A percentile compares a stretch with the other conserved stretches of the same genome.
phyloP scores from a whole-genome alignment of 23 tunicate genomes.

The Corella eumyota region DNA sequence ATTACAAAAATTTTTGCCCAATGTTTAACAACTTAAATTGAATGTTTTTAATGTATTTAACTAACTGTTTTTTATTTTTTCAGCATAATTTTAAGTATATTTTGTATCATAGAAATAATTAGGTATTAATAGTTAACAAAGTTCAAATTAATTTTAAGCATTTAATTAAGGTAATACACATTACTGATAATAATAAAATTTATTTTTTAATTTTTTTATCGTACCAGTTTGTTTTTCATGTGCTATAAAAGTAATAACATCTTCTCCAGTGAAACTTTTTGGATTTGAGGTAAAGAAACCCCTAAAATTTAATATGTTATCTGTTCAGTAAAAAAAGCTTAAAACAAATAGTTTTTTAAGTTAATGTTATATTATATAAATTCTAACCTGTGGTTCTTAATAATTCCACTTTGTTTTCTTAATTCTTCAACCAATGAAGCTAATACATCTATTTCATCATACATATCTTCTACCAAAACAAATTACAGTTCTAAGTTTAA shows the following conservation, averaged over 20 bases:
- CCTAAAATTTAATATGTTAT: slow-evolving; percentile 5
- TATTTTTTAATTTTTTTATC: neutral
- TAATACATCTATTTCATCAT: slow-evolving; percentile 45
- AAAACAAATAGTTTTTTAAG: neutral
- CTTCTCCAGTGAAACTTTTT: slow-evolving; percentile 23
- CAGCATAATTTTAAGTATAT: too few relatives aligned
- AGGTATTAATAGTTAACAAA: too few relatives aligned
- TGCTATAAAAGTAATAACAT: slow-evolving; percentile 19
- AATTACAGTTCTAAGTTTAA: too few relatives aligned
- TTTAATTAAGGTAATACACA: neutral
- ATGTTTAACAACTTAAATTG: too few relatives aligned
- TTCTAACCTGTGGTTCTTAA: slow-evolving; percentile 44
- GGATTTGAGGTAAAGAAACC: slow-evolving; percentile 8
- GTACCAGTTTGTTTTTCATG: slow-evolving; percentile 8
- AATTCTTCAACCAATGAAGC: slow-evolving; percentile 50
- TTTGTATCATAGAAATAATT: too few relatives aligned
- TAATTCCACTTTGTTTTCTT: slow-evolving; percentile 22
- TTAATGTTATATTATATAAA: neutral
- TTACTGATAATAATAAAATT: neutral
- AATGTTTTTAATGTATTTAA: too few relatives aligned
- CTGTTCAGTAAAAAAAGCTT: too few relatives aligned
- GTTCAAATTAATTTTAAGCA: neutral
- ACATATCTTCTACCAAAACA: too few relatives aligned
- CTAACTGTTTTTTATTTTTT: too few relatives aligned
- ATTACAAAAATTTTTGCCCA: too few relatives aligned